Evolutionary conservation across 2,113 vertebrate genomes (phyloP).

Genomic region (Scalopus aquaticus): DNA sequence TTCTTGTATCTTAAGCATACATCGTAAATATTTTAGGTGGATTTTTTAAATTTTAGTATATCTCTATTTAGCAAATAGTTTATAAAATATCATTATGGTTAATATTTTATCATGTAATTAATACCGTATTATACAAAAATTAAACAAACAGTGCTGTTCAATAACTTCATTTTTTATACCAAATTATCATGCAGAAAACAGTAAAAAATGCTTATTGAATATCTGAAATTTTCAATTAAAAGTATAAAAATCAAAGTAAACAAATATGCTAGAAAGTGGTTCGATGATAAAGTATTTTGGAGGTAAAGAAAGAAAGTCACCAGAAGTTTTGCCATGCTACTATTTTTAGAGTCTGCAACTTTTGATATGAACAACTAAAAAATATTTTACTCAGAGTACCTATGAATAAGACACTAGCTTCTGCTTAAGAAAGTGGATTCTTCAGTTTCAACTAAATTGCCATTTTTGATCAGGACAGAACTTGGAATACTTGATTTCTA

Average conservation of each 20-base stretch:
- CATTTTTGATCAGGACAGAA: conserved; percentile 74
- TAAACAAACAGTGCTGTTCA: conserved; percentile 50
- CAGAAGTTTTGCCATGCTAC: conserved; percentile 37
- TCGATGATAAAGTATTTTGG: conserved; percentile 18
- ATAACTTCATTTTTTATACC: conserved; percentile 8
- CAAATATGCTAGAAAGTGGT: conserved; percentile 32
- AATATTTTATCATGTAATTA: conserved; percentile 14
- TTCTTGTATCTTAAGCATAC: neutral
- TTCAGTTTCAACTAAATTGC: conserved; percentile 84
- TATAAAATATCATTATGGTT: neutral
- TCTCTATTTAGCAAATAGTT: neutral
- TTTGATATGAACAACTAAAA: conserved; percentile 69
- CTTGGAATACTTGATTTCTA: conserved; percentile 64
- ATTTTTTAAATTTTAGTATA: conserved; percentile 28
- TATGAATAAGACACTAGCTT: conserved; percentile 71
- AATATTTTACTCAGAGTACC: conserved; percentile 75
- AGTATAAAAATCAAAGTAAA: conserved; percentile 35
- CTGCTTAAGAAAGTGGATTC: conserved; percentile 79
- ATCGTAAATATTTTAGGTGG: conserved; percentile 26
- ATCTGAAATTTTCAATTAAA: conserved; percentile 36
- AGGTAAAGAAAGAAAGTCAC: conserved; percentile 33
- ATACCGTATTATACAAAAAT: conserved; percentile 37
- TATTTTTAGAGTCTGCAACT: conserved; percentile 44
- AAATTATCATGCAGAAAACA: conserved; percentile 44
- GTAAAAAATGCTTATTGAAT: conserved; percentile 29